Evolutionary conservation across 2,797 vertebrate species (phyloP), one percentile per base, ranked within the genome.

Genomic region (Pteronotus mesoamericanus): DNA sequence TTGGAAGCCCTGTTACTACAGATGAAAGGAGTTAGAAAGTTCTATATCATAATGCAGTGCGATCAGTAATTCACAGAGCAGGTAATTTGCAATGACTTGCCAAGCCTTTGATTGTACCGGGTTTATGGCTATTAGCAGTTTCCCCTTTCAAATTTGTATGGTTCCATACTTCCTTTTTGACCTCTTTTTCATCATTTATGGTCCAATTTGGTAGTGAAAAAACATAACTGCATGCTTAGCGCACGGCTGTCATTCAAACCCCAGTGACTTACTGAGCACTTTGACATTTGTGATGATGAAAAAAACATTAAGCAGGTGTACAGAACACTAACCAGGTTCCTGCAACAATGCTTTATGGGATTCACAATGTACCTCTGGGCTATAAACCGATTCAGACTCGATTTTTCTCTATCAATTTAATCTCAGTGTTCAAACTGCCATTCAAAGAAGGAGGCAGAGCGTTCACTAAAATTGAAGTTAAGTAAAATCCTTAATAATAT

Each of bases 91-190:
- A 98, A 96, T 97, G 99, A 98, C 98, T 98, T 97, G 97, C 98
- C 98, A 97, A 98, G 97, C 98, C 98, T 99, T 99, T 99, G 98
- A 99, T 98, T 99, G 98, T 96, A 97, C 97, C 75, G 66, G 37
- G 98, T 99, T 98, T 99, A 99, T 98, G 98, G 98, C 98, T 98
- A 99, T 99, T 99, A 99, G 98, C 98, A 98, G 98, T 99, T 99
- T 99, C 98, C 98, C 98, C 98, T 98, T 98, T 99, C 98, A 98
- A 98, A 98, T 98, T 98, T 98, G 98, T 98, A 98, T 98, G 98
- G 98, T 98, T 98, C 98, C 98, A 98, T 98, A 98, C 98, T 98
- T 99, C 98, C 98, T 99, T 98, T 98, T 97, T 98, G 98, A 99
- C 98, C 98, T 98, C 97, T 98, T 98, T 98, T 98, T 98, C 98